Percentiles rank a stretch among this genome's conserved stretches.
Evolutionary conservation across 2,113 vertebrate genomes (phyloP).

Genomic region (Ramphastos sulfuratus): DNA sequence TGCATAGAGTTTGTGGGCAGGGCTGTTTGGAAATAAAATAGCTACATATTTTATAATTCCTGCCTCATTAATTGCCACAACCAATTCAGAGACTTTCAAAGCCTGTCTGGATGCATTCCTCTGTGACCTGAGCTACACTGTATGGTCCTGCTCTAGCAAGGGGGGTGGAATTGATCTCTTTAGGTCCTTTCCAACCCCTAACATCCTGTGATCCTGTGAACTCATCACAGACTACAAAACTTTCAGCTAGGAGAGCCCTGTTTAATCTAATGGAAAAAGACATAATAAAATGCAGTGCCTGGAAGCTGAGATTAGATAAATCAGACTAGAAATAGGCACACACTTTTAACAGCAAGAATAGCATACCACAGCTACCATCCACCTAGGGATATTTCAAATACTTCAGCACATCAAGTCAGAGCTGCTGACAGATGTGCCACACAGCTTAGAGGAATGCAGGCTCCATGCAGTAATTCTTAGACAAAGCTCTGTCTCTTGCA

Average conservation of each 20-base stretch:
- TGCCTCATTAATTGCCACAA: too few relatives aligned
- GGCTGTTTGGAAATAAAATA: too few relatives aligned
- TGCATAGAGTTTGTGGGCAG: too few relatives aligned
- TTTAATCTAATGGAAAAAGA: slow-evolving; percentile 38
- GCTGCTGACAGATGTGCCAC: background rate
- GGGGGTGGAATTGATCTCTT: too few relatives aligned
- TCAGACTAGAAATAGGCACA: slow-evolving; percentile 6
- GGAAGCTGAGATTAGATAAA: slow-evolving; percentile 31
- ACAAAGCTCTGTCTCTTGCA: background rate
- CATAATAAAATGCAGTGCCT: slow-evolving; percentile 2
- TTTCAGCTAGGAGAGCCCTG: background rate
- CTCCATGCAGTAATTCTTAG: background rate
- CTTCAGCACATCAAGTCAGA: background rate
- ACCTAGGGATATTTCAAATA: background rate
- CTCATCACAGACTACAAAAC: background rate
- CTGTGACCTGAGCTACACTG: too few relatives aligned
- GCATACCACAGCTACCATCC: background rate
- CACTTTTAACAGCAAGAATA: background rate
- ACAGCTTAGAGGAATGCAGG: background rate
- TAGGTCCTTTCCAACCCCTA: too few relatives aligned
- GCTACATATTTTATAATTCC: too few relatives aligned
- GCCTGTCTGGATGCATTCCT: too few relatives aligned
- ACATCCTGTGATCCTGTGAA: background rate
- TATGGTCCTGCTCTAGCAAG: too few relatives aligned
- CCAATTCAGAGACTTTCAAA: too few relatives aligned